Percentiles rank a stretch among this genome's conserved stretches.
These are phyloP conservation scores for Leptinotarsa undecemlineata DNA, from an alignment of 1,140 invertebrate species.

Conservation along the genomic window DNA sequence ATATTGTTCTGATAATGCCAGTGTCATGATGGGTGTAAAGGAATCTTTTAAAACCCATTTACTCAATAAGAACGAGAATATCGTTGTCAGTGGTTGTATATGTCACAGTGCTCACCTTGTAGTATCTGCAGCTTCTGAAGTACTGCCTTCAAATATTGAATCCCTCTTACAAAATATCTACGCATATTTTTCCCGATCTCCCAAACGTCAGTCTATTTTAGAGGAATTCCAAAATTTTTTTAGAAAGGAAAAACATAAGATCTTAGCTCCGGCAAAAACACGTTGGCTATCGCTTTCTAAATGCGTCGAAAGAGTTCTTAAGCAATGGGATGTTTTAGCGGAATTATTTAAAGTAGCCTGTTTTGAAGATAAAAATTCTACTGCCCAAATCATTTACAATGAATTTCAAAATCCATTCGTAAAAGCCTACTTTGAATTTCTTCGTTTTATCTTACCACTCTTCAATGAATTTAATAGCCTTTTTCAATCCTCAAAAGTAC, in stretches of 20 bases:
- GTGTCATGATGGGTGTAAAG: constrained; percentile 12
- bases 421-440: constrained; percentile 48
- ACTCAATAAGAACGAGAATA: background rate
- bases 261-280: constrained; percentile 47
- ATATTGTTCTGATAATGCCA: constrained; percentile 20
- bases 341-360: constrained; percentile 45
- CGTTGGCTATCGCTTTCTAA: constrained; percentile 52
- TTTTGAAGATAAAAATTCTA: constrained; percentile 50
- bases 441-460: constrained; percentile 42
- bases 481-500: constrained; percentile 49
- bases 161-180: constrained; percentile 41
- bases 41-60: constrained; percentile 15
- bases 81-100: background rate
- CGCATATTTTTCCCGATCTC: constrained; percentile 50
- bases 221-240: constrained; percentile 52
- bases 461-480: constrained; percentile 49
- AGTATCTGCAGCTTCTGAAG: background rate
- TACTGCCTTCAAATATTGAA: constrained; percentile 25
- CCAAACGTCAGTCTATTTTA: constrained; percentile 43
- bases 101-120: constrained; percentile 24
- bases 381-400: constrained; percentile 45
- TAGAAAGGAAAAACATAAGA: constrained; percentile 48
- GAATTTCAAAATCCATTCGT: constrained; percentile 46
- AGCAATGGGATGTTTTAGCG: constrained; percentile 49
- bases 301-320: constrained; percentile 49